These are phyloP conservation scores for Hestina assimilis DNA, from an alignment of 1,140 invertebrate genomes.

Conservation along the genomic window DNA sequence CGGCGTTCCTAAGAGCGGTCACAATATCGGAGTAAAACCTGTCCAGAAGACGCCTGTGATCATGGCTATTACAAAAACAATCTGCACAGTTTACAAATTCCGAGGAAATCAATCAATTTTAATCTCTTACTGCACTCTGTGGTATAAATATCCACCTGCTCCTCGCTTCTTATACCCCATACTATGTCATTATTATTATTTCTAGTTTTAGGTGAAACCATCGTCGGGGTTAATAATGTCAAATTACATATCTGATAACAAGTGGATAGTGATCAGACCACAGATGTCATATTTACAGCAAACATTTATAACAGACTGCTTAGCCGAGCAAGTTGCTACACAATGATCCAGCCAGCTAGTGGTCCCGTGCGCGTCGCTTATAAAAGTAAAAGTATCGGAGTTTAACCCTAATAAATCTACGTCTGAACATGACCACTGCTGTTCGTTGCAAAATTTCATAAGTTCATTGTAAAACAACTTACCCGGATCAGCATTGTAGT, in stretches of 20 bases:
- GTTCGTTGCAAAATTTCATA: slow-evolving; percentile 6
- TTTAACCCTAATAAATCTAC: neutral
- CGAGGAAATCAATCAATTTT: too few species aligned
- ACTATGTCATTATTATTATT: too few species aligned
- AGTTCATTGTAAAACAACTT: slow-evolving; percentile 8
- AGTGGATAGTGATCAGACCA: slow-evolving; percentile 13
- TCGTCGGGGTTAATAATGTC: too few species aligned
- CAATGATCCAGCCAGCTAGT: slow-evolving; percentile 15
- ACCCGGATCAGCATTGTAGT: slow-evolving; percentile 13
- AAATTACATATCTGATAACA: slow-evolving; percentile 7
- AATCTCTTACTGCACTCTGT: too few species aligned
- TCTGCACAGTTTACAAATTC: too few species aligned
- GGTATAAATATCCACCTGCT: too few species aligned
- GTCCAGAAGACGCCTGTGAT: too few species aligned
- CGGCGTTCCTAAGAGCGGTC: too few species aligned
- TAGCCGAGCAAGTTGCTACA: slow-evolving; percentile 5
- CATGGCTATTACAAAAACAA: too few species aligned
- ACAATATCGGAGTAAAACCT: too few species aligned
- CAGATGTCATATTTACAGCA: neutral
- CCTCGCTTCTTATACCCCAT: too few species aligned
- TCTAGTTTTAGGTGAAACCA: too few species aligned
- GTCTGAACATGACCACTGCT: slow-evolving; percentile 5
- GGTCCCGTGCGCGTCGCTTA: slow-evolving; percentile 12
- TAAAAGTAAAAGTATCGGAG: slow-evolving; percentile 7
- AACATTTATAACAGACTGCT: neutral